These are phyloP conservation scores for Venusia cambrica DNA, from an alignment of 2,888 invertebrate species.

Conservation along the genomic window DNA sequence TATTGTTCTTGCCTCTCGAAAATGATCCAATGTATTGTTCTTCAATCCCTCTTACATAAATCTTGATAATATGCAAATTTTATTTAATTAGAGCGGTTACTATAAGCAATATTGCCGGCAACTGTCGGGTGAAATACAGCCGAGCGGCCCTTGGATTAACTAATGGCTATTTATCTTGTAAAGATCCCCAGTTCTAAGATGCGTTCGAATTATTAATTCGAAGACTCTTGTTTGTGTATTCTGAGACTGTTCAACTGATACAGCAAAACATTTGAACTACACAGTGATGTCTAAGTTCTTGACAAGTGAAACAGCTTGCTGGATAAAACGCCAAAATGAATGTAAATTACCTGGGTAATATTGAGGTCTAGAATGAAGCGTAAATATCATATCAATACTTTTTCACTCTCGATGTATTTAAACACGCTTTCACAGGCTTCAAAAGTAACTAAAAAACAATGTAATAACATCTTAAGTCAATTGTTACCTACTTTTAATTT, in stretches of 20 bases:
- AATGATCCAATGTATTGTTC: slow-evolving; percentile 59
- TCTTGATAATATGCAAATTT: slow-evolving; percentile 79
- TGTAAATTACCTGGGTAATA: no score
- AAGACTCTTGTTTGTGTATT: slow-evolving; percentile 21
- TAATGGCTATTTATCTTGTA: slow-evolving; percentile 80
- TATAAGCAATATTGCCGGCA: slow-evolving; percentile 66
- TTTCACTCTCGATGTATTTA: no score
- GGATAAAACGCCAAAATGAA: no score
- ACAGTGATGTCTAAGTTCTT: no score
- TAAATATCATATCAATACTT: no score
- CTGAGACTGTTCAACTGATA: slow-evolving; percentile 1
- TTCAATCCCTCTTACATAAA: slow-evolving; percentile 62
- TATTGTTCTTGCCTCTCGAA: no score
- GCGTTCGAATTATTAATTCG: slow-evolving; percentile 62
- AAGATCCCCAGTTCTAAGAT: slow-evolving; percentile 61
- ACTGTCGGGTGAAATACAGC: slow-evolving; percentile 61
- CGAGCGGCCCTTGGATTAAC: slow-evolving; percentile 72
- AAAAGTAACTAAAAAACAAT: no score
- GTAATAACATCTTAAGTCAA: no score
- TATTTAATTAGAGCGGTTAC: slow-evolving; percentile 78
- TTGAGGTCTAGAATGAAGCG: no score
- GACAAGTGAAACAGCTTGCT: no score
- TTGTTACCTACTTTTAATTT: no score
- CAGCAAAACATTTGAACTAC: slow-evolving; percentile 14
- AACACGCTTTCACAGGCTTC: no score